Evolutionary conservation across 2,113 vertebrate genomes (phyloP), one percentile per base, ranked within the genome.

Genomic region (Trinectes maculatus): DNA sequence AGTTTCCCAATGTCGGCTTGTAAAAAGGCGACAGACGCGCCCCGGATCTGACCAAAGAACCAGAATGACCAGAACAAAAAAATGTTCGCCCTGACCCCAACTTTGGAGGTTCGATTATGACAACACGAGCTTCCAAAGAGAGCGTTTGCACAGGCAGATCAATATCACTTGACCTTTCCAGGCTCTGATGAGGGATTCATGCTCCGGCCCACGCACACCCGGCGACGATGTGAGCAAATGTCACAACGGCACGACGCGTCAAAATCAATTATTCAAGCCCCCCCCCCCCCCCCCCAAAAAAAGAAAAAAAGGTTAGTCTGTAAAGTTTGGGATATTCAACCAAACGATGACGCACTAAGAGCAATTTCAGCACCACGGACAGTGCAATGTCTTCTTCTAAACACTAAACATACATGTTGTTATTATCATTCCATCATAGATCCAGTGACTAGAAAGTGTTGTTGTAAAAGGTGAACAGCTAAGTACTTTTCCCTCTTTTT

Each of bases 171-270:
- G 90, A 91, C 90, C 86, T 92, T 91, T 89, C 43, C 1, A 28
- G 15, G 62, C 44, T 77, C 59, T 70, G 75, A 48, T 68, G 71
- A 48, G 86, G 73, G 83, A 89, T 85, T 84, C 63, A 46, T 46
- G 65, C 64, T 39, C 65, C 65, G 40, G 71, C n/a, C 57, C 71
- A 9, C 40, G 68, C 65, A 77, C 77, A 74, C 62, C 80, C 63
- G 28, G 84, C 83, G 86, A 82, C 70, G 56, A 2, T 56, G 63
- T 80, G 69, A 81, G 87, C 84, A 92, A 92, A 92, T 91, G 91
- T 89, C 89, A 91, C 28, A 19, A 49, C 67, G 53, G 40, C 71
- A 48, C 37, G 60, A 65, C 42, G 58, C 18, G 42, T 33, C 0
- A 12, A 69, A 42, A 88, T 89, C 71, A 80, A 91, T 90, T 67